A percentile compares a stretch with the other conserved stretches of the same genome.
These are phyloP conservation scores for Pampus argenteus DNA, from an alignment of 2,797 vertebrate genomes.

Conservation along the genomic window DNA sequence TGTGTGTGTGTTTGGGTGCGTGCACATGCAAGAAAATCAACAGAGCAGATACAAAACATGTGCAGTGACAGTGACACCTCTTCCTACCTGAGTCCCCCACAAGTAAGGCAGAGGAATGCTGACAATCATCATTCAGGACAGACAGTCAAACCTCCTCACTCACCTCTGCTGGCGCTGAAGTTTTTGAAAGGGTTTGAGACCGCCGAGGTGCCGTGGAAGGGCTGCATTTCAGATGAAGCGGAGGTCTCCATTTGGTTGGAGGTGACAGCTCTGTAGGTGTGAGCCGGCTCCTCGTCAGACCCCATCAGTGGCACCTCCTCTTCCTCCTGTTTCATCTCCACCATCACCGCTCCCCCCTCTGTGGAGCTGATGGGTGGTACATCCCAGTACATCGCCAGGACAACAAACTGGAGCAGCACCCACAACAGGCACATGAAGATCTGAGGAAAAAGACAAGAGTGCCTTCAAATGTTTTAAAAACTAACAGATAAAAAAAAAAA, in stretches of 20 bases:
- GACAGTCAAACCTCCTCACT: conserved; percentile 62
- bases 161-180: conserved; percentile 82
- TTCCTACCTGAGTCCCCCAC: conserved; percentile 35
- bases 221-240: conserved; percentile 25
- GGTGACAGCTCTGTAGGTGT: conserved; percentile 72
- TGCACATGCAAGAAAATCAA: conserved; percentile 53
- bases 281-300: conserved; percentile 59
- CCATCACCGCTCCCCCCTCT: conserved; percentile 43
- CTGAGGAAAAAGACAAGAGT: conserved; percentile 57
- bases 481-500: not conserved
- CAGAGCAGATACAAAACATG: conserved; percentile 60
- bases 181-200: conserved; percentile 68
- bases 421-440: conserved; percentile 90
- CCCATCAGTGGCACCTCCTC: conserved; percentile 73
- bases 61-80: conserved; percentile 63
- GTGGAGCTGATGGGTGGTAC: conserved; percentile 65
- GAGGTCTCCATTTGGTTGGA: conserved; percentile 44
- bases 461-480: conserved; percentile 5
- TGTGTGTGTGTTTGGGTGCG: conserved; percentile 12
- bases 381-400: conserved; percentile 85
- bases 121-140: conserved; percentile 45
- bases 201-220: not conserved
- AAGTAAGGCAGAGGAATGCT: conserved; percentile 20
- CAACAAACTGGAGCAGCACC: conserved; percentile 84
- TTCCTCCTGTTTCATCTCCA: conserved; percentile 66